Evolutionary conservation across 92 coral and sea anemone genomes (phyloP).

Genomic region (Porites divaricata): DNA sequence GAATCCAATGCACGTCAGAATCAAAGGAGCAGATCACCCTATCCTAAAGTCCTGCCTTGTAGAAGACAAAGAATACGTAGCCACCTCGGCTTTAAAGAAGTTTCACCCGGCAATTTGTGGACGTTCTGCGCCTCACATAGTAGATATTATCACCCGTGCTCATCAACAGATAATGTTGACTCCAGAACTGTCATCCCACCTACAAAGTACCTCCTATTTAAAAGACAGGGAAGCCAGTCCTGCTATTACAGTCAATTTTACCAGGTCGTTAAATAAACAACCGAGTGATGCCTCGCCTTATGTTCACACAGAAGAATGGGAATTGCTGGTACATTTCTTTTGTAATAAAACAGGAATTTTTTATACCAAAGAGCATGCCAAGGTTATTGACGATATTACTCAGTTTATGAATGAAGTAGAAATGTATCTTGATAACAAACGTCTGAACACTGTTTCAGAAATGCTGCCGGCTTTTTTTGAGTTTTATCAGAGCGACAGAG

Average conservation of each 20-base stretch:
- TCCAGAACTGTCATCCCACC: not conserved
- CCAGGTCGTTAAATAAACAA: not conserved
- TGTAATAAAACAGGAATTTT: not conserved
- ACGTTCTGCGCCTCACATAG: not conserved
- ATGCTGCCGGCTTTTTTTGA: not conserved
- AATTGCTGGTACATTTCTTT: not conserved
- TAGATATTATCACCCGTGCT: not conserved
- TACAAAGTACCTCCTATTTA: not conserved
- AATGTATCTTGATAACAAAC: not conserved
- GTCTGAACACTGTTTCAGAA: not conserved
- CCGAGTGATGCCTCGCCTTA: not conserved
- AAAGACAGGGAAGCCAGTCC: slow-evolving; percentile 1
- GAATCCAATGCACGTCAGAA: slow-evolving; percentile 38
- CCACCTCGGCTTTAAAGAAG: slow-evolving; percentile 60
- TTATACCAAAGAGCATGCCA: slow-evolving; percentile 25
- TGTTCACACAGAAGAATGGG: not conserved
- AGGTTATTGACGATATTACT: not conserved
- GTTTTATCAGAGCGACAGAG: slow-evolving; percentile 9
- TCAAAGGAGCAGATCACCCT: slow-evolving; percentile 65
- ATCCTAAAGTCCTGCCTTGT: slow-evolving; percentile 57
- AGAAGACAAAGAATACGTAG: slow-evolving; percentile 56
- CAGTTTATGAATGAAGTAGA: slow-evolving; percentile 10
- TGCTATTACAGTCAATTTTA: slow-evolving; percentile 7
- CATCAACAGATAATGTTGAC: not conserved
- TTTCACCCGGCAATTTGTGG: slow-evolving; percentile 72